These are phyloP conservation scores for Andrena bucephala DNA, from an alignment of 2,888 invertebrate genomes.

Conservation along the genomic window DNA sequence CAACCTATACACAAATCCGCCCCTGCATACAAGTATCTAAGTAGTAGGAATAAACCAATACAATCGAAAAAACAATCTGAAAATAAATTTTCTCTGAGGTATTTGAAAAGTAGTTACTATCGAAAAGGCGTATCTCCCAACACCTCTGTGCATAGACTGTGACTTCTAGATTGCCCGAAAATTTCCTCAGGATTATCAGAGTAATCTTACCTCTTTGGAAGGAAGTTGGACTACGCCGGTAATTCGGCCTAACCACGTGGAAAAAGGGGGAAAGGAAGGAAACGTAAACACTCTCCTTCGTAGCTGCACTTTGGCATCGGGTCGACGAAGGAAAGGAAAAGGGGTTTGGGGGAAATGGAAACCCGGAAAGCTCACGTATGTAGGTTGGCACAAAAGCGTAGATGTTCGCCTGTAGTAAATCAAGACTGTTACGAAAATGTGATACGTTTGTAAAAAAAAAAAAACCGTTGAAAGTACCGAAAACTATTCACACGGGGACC, in stretches of 20 bases:
- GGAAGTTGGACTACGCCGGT: conserved; percentile 12
- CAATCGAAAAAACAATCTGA: too few species aligned
- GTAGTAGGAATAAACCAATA: too few species aligned
- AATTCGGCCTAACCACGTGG: conserved; percentile 37
- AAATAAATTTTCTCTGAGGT: too few species aligned
- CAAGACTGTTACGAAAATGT: conserved; percentile 60
- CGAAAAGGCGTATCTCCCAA: too few species aligned
- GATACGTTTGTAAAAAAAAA: conserved; percentile 30
- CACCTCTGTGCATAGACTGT: too few species aligned
- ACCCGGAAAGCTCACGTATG: conserved; percentile 22
- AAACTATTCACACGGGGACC: conserved; percentile 44
- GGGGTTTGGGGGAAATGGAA: conserved; percentile 21
- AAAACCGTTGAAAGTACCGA: conserved; percentile 26
- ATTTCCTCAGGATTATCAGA: neutral
- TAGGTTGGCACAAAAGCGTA: conserved; percentile 17
- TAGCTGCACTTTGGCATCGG: conserved; percentile 39
- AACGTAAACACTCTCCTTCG: conserved; percentile 43
- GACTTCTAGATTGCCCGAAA: too few species aligned
- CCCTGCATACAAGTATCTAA: too few species aligned
- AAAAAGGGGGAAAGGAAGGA: conserved; percentile 22
- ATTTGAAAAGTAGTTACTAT: too few species aligned
- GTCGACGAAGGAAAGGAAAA: conserved; percentile 24
- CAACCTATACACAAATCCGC: too few species aligned
- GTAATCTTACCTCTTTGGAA: neutral
- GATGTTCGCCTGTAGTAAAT: conserved; percentile 43